Evolutionary conservation across 2,113 vertebrate species (phyloP), one percentile per base, ranked within the genome.

Genomic region (Apodemus sylvaticus): DNA sequence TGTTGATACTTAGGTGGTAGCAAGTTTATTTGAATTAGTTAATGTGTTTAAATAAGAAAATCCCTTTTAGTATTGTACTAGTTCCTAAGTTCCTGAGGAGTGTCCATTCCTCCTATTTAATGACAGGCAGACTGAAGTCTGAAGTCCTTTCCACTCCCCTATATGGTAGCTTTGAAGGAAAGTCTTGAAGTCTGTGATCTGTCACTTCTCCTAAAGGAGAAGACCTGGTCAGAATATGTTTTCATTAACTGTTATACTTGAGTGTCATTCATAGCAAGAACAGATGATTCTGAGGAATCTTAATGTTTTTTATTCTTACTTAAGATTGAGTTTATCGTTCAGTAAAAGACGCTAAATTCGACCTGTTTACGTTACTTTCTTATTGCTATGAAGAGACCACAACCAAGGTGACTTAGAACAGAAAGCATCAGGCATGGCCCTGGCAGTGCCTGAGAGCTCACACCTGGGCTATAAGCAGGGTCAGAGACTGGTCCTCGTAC

Each of bases 21-120:
- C 26, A 71, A 90, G 26, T 87, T 87, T 93, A 85, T 90, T n/a
- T 34, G 39, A 60, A 83, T 90, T 90, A 66, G 9, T 94, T 91
- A 86, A 0, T 70, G 7, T 90, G 76, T 81, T 91, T 62, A 95
- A 96, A 74, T 16, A 79, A 94, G 64, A 91, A 93, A 29, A 66
- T 89, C 42, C 2, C 8, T 94, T 77, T 42, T 81, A 95, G 74
- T 51, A 19, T 22, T 82, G 17, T 17, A 89, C 14, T 70, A 55
- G 83, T 92, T 92, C 78, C 34, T 86, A 53, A 83, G n/a, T 78
- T 55, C 86, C 83, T 73, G 64, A 14, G 36, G 55, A 5, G 34
- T 42, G 77, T 95, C 3, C 91, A 3, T 71, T 58, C 48, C 90
- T 64, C n/a, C 53, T 89, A 4, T 31, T 89, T 76, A 58, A 14